Evolutionary conservation across 2,888 invertebrate species (phyloP).

Genomic region (Halocaridina rubra): DNA sequence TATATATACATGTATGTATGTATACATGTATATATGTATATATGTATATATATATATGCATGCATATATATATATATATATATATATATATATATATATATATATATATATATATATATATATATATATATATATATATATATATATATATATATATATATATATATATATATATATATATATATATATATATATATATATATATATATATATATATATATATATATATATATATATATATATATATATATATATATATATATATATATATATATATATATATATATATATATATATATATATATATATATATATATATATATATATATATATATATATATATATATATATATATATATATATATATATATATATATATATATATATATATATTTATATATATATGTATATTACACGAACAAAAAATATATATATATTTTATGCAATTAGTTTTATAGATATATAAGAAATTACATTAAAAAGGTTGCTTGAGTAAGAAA

Average conservation of each 20-base stretch:
- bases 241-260: slow-evolving; percentile 3
- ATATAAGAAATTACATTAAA: too few species aligned
- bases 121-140: not conserved
- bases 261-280: not conserved
- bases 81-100: not conserved
- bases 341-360: not conserved
- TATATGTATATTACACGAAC: not conserved
- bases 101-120: not conserved
- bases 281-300: not conserved
- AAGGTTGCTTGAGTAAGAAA: too few species aligned
- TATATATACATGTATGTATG: not conserved
- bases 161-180: not conserved
- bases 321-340: slow-evolving; percentile 1
- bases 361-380: not conserved
- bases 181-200: not conserved
- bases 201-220: slow-evolving; percentile 1
- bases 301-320: slow-evolving; percentile 4
- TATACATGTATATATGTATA: not conserved
- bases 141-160: not conserved
- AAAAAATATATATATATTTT: not conserved
- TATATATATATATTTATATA: not conserved
- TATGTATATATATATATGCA: not conserved
- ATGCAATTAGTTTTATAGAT: too few species aligned
- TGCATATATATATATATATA: not conserved
- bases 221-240: slow-evolving; percentile 5